Percentiles rank a stretch among this genome's conserved stretches.
Evolutionary conservation across 53 echinoderm and acorn worm genomes (phyloP).

Genomic region (Antedon mediterranea): DNA sequence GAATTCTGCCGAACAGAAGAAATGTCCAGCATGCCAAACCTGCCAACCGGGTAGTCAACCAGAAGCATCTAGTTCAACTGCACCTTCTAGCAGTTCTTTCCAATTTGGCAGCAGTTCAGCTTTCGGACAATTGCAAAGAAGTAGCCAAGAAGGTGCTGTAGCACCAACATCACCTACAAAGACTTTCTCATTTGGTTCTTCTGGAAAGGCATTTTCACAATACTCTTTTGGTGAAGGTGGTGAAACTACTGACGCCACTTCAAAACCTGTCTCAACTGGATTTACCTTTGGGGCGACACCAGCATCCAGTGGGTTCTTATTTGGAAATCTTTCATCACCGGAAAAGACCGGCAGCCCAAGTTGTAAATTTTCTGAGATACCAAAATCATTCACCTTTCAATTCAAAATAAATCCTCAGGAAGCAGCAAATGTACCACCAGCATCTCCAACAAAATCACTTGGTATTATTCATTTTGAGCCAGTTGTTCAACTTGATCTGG

Average conservation of each 20-base stretch:
- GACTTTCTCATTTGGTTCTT: slow-evolving; percentile 31
- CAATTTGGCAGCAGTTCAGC: neutral
- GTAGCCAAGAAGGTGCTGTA: neutral
- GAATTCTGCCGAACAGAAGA: slow-evolving; percentile 17
- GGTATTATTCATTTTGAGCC: slow-evolving; percentile 8
- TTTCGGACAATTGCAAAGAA: neutral
- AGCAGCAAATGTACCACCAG: slow-evolving; percentile 20
- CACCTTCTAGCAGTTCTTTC: neutral
- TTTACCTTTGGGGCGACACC: slow-evolving; percentile 13
- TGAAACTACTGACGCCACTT: neutral
- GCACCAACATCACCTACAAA: slow-evolving; percentile 5
- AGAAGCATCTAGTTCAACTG: neutral
- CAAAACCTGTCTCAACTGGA: neutral
- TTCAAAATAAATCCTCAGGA: slow-evolving; percentile 35
- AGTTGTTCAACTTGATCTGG: neutral
- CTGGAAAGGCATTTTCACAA: slow-evolving; percentile 18
- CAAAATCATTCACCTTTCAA: slow-evolving; percentile 25
- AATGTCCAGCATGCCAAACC: slow-evolving; percentile 46
- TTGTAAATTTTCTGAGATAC: slow-evolving; percentile 23
- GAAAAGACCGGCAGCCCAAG: neutral
- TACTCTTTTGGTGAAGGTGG: slow-evolving; percentile 27
- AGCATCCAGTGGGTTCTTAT: neutral
- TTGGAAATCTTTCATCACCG: neutral
- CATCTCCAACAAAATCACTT: slow-evolving; percentile 8
- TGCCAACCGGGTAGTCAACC: slow-evolving; percentile 43